Conservation (phyloP, 2,888 invertebrate species). For the Choristoneura rosaceana region DNA sequence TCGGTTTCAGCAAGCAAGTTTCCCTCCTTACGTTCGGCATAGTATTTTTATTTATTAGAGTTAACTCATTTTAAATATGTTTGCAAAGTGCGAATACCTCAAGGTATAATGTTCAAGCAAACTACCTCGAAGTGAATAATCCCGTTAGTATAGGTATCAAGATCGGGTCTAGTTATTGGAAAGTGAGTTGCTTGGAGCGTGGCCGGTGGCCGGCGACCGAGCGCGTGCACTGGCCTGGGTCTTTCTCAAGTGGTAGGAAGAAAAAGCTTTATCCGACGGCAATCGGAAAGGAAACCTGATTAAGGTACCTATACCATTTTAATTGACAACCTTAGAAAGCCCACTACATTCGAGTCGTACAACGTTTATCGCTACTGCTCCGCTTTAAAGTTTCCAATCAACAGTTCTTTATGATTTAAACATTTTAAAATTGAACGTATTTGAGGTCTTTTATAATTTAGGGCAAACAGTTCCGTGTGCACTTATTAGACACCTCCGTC, state of each 20-base stretch:
- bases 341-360: neutral
- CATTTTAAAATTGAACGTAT: too few relatives aligned
- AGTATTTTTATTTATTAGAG: neutral
- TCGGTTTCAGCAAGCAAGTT: too few relatives aligned
- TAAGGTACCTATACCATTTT: slow-evolving; percentile 8
- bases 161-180: slow-evolving; percentile 41
- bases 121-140: slow-evolving; percentile 28
- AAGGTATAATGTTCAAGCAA: slow-evolving; percentile 28
- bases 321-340: slow-evolving; percentile 13
- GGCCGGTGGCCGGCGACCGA: slow-evolving; percentile 29
- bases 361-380: neutral
- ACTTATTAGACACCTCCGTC: neutral
- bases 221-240: slow-evolving; percentile 27
- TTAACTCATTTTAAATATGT: neutral
- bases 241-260: slow-evolving; percentile 19
- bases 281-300: slow-evolving; percentile 23
- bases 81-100: neutral
- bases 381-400: neutral
- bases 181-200: slow-evolving; percentile 40
- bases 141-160: slow-evolving; percentile 41
- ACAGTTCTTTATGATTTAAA: neutral
- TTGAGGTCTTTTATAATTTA: neutral
- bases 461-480: neutral
- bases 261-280: slow-evolving; percentile 9
- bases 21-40: neutral